A percentile compares a stretch with the other conserved stretches of the same genome.
Conservation (phyloP, 2,113 vertebrate genomes). For the Xiphorhynchus elegans region DNA sequence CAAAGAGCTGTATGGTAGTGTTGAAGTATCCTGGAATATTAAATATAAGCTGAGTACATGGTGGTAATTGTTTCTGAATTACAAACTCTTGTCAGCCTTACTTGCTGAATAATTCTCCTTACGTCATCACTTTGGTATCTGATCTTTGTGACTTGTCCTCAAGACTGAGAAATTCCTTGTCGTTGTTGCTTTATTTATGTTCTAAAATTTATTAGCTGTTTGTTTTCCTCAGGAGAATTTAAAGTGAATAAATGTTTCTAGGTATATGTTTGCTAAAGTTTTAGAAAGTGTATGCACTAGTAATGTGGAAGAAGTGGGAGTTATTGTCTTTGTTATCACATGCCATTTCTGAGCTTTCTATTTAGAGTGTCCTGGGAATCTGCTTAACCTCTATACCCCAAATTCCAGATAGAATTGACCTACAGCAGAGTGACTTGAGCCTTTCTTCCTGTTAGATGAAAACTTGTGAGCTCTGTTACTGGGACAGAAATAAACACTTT, state of each 20-base stretch:
- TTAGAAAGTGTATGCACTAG: not conserved
- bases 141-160: not conserved
- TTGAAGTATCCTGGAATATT: not conserved
- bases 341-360: constrained; percentile 13
- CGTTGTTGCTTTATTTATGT: not conserved
- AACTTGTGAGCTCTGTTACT: not conserved
- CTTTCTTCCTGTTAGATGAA: constrained; percentile 17
- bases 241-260: not conserved
- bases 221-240: not conserved
- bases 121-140: not conserved
- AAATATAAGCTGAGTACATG: not conserved
- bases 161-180: not conserved
- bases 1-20: not conserved
- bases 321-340: not conserved
- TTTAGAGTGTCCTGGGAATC: constrained; percentile 49
- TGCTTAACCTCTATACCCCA: constrained; percentile 36
- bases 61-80: not conserved
- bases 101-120: not conserved
- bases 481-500: constrained; percentile 14
- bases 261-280: not conserved
- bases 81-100: not conserved
- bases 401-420: constrained; percentile 2
- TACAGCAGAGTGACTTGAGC: not conserved
- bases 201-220: not conserved
- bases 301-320: not conserved